Evolutionary conservation across 2,113 vertebrate species (phyloP).

Genomic region (Tupaia chinensis): DNA sequence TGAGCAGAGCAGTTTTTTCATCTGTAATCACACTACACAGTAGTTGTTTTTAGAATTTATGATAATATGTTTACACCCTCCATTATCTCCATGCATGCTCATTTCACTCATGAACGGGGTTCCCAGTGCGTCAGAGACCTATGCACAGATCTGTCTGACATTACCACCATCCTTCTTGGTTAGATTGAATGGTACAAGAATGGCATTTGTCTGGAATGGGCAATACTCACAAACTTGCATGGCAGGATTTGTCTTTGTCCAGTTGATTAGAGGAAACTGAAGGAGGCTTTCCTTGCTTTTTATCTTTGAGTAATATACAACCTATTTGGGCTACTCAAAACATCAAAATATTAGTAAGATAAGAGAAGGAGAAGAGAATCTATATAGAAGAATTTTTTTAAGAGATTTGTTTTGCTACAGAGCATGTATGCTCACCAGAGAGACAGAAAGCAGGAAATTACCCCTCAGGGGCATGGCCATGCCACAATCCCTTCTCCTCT

Average conservation of each 20-base stretch:
- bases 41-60: constrained; percentile 12
- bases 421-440: too few relatives aligned
- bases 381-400: background rate
- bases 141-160: background rate
- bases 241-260: background rate
- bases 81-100: constrained; percentile 21
- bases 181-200: background rate
- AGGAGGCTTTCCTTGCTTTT: background rate
- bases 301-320: background rate
- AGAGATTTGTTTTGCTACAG: too few relatives aligned
- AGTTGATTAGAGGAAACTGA: background rate
- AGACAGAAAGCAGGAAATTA: too few relatives aligned
- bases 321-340: background rate
- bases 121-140: background rate
- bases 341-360: background rate
- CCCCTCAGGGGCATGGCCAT: too few relatives aligned
- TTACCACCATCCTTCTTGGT: background rate
- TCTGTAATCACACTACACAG: background rate
- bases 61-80: background rate
- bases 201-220: background rate
- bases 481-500: too few relatives aligned
- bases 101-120: constrained; percentile 28
- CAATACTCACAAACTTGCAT: background rate
- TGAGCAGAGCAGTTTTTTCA: constrained; percentile 4
- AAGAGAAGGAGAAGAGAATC: background rate